These are phyloP conservation scores for Tetramorium bicarinatum DNA, from an alignment of 2,888 invertebrate species.

Conservation along the genomic window DNA sequence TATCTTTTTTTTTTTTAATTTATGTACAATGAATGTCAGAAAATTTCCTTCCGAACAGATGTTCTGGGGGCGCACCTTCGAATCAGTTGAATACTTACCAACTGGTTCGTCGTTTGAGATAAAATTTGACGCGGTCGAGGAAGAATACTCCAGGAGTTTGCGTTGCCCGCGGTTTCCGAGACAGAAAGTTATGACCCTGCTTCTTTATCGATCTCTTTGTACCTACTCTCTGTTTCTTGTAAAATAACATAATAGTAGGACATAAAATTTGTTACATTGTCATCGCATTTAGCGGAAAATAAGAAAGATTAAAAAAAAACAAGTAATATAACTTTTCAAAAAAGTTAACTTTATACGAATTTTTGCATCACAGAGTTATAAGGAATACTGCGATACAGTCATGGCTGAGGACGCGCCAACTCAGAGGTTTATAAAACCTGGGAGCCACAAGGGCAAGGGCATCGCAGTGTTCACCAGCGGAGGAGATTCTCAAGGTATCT, in stretches of 20 bases:
- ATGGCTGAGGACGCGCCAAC: slow-evolving; percentile 86
- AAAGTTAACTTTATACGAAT: background rate
- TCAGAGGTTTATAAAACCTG: slow-evolving; percentile 92
- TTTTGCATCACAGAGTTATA: slow-evolving; percentile 49
- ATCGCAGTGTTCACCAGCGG: slow-evolving; percentile 99
- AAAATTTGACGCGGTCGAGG: background rate
- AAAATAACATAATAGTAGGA: background rate
- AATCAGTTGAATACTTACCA: slow-evolving; percentile 2
- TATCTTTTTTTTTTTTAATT: background rate
- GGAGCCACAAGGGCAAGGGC: slow-evolving; percentile 96
- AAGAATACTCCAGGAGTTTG: slow-evolving; percentile 17
- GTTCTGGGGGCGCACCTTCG: slow-evolving; percentile 33
- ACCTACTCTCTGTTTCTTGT: background rate
- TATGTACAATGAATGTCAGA: background rate
- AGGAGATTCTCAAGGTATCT: slow-evolving; percentile 96
- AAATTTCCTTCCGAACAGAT: slow-evolving; percentile 47
- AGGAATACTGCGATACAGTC: slow-evolving; percentile 48
- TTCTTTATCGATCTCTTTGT: background rate
- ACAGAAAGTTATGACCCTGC: slow-evolving; percentile 37
- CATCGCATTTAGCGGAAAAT: background rate
- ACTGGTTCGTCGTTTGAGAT: slow-evolving; percentile 50
- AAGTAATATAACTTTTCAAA: background rate
- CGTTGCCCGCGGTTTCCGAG: background rate
- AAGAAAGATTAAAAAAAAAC: background rate
- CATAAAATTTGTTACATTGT: background rate